phyloP scores from a whole-genome alignment of 64 coral and sea anemone genomes.

The Stylophora pistillata region DNA sequence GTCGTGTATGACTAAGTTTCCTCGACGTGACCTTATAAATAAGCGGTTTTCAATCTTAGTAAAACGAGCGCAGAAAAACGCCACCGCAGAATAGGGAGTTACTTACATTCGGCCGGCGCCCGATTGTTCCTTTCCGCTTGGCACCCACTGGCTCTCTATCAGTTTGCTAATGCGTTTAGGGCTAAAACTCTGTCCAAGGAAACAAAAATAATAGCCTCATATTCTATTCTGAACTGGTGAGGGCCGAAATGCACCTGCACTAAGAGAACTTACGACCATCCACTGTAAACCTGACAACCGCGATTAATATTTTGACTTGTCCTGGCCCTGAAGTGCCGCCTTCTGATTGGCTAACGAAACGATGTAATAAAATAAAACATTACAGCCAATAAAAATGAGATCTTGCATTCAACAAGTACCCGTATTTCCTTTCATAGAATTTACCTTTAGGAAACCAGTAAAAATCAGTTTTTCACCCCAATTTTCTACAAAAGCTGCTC shows the following conservation, averaged over 20 bases:
- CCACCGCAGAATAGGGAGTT: slow-evolving; percentile 50
- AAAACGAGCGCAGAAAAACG: slow-evolving; percentile 40
- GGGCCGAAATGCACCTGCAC: slow-evolving; percentile 72
- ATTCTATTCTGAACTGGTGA: slow-evolving; percentile 72
- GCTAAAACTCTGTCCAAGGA: slow-evolving; percentile 68
- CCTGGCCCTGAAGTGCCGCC: slow-evolving; percentile 8
- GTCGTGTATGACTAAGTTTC: slow-evolving; percentile 25
- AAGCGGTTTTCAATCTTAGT: slow-evolving; percentile 29
- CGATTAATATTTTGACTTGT: slow-evolving; percentile 76
- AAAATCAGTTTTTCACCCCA: not conserved
- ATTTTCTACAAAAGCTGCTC: not conserved
- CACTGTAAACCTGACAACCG: slow-evolving; percentile 46
- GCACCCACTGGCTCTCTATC: slow-evolving; percentile 54
- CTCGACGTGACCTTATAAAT: slow-evolving; percentile 42
- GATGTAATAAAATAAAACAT: slow-evolving; percentile 11
- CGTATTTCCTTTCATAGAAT: slow-evolving; percentile 15
- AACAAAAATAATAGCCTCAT: slow-evolving; percentile 79
- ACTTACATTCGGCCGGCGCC: slow-evolving; percentile 53
- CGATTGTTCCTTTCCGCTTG: slow-evolving; percentile 40
- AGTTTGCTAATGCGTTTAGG: slow-evolving; percentile 72
- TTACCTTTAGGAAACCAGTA: not conserved
- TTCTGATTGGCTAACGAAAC: slow-evolving; percentile 50
- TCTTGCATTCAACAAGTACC: slow-evolving; percentile 20
- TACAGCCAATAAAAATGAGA: slow-evolving; percentile 37
- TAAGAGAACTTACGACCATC: slow-evolving; percentile 27